Percentiles rank a stretch among this genome's conserved stretches.
phyloP scores from a whole-genome alignment of 2,797 vertebrate species.

The Syngnathus rostellatus region DNA sequence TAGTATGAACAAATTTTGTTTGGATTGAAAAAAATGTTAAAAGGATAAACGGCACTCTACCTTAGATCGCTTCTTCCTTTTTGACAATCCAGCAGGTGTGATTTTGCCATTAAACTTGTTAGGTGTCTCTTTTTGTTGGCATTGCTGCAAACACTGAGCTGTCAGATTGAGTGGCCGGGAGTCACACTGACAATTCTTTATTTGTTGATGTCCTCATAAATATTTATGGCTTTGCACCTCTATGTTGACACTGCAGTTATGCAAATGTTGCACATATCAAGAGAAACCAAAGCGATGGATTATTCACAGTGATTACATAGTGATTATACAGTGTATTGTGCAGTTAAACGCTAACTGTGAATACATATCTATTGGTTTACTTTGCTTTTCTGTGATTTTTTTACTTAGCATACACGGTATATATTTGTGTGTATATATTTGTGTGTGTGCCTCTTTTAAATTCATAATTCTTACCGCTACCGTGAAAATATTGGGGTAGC shows the following conservation, averaged over 20 bases:
- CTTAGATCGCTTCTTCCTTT: background rate
- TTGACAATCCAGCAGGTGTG: conserved; percentile 8
- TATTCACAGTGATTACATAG: conserved; percentile 13
- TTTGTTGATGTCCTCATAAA: conserved; percentile 35
- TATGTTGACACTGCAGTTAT: conserved; percentile 36
- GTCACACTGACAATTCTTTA: conserved; percentile 25
- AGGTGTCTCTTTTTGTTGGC: background rate
- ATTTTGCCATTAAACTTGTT: background rate
- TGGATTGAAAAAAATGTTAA: background rate
- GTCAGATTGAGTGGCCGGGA: background rate
- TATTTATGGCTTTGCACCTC: conserved; percentile 34
- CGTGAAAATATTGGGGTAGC: conserved; percentile 25
- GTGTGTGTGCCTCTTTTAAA: background rate
- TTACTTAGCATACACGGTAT: too few relatives aligned
- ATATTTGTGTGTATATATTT: too few relatives aligned
- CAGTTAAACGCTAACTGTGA: background rate
- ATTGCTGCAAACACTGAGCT: background rate
- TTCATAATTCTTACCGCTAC: conserved; percentile 9
- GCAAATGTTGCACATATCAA: conserved; percentile 23
- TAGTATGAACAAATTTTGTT: background rate
- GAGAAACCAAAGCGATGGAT: conserved; percentile 22
- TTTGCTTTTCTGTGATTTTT: too few relatives aligned
- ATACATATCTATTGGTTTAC: too few relatives aligned
- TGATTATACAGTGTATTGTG: background rate
- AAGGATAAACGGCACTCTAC: background rate